These are phyloP conservation scores for Simalia tracyae DNA, from an alignment of 2,797 vertebrate genomes.

Conservation along the genomic window DNA sequence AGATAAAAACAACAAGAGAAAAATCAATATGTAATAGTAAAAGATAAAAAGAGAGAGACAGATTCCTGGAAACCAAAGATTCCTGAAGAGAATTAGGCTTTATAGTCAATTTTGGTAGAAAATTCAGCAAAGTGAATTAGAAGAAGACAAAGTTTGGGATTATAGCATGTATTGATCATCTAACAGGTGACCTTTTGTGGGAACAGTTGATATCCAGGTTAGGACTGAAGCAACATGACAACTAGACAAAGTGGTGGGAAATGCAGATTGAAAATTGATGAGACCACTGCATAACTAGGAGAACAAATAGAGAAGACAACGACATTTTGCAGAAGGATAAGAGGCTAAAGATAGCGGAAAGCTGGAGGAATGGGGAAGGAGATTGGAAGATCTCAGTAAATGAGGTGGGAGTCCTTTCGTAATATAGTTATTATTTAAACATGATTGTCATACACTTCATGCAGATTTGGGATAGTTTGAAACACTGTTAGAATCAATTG, in stretches of 20 bases:
- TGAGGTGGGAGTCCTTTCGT: background rate
- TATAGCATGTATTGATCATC: background rate
- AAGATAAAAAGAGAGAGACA: background rate
- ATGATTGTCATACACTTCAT: background rate
- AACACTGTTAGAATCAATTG: slow-evolving; percentile 6
- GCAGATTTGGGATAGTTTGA: slow-evolving; percentile 29
- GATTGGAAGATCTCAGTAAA: background rate
- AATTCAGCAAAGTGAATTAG: background rate
- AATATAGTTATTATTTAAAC: background rate
- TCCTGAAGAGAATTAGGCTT: background rate
- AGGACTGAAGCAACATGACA: background rate
- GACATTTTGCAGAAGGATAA: background rate
- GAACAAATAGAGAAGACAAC: background rate
- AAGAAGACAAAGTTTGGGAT: background rate
- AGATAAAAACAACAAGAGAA: background rate
- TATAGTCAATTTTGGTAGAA: background rate
- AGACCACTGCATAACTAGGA: background rate
- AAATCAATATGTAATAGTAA: background rate
- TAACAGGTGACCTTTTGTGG: background rate
- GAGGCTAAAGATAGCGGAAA: background rate
- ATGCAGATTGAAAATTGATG: background rate
- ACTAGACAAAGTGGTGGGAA: background rate
- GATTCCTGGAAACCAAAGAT: background rate
- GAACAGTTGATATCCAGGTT: background rate
- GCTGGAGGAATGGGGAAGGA: background rate